Conservation (phyloP, 2,888 invertebrate genomes). For the Heterodera filipjevi region DNA sequence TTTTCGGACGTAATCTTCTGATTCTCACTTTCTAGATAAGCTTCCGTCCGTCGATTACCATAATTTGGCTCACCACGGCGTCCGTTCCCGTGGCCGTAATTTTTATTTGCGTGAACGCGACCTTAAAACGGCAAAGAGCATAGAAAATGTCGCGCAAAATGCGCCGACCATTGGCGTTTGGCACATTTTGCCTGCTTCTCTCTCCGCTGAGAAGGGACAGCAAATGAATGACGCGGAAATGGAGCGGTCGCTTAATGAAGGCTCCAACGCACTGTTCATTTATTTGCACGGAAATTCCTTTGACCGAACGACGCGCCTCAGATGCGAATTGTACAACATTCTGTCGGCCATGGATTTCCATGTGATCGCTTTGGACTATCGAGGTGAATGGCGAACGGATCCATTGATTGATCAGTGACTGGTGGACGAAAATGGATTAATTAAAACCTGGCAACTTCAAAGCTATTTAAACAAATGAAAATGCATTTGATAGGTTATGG, state of each 20-base stretch:
- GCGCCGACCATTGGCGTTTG: constrained; percentile 44
- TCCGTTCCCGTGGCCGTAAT: constrained; percentile 54
- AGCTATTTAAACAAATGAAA: too few species aligned
- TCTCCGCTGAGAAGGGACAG: constrained; percentile 38
- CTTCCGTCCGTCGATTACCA: constrained; percentile 57
- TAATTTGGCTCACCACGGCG: constrained; percentile 55
- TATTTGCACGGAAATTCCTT: constrained; percentile 78
- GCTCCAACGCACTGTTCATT: constrained; percentile 67
- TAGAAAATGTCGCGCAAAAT: constrained; percentile 6
- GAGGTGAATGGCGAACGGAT: constrained; percentile 69
- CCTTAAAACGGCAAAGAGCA: neutral
- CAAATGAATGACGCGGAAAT: constrained; percentile 49
- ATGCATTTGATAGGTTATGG: constrained; percentile 68
- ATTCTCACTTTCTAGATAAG: constrained; percentile 48
- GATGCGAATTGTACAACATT: constrained; percentile 78
- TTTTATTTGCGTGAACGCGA: constrained; percentile 52
- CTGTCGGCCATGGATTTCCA: constrained; percentile 75
- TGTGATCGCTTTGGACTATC: constrained; percentile 81
- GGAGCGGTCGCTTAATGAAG: constrained; percentile 46
- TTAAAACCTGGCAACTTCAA: too few species aligned
- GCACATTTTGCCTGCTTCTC: constrained; percentile 56
- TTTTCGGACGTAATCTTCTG: neutral
- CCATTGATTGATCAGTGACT: too few species aligned
- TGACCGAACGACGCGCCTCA: constrained; percentile 71
- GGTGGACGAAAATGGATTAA: too few species aligned